These are phyloP conservation scores for Bambusicola thoracicus DNA, from an alignment of 2,113 vertebrate genomes.

Conservation along the genomic window DNA sequence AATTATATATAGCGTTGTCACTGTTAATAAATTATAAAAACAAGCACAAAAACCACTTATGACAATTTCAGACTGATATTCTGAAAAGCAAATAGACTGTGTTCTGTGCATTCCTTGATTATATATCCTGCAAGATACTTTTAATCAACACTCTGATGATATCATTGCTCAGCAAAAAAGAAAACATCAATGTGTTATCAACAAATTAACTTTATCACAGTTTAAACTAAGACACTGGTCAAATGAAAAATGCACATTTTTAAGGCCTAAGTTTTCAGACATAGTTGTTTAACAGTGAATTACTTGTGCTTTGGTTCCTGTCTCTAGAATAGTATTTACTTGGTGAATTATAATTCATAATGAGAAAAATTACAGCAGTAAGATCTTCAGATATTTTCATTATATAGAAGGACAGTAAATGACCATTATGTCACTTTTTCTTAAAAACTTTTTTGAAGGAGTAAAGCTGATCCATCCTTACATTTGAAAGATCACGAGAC, in stretches of 20 bases:
- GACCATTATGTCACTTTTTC: background rate
- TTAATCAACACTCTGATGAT: background rate
- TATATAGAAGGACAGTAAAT: too few species aligned
- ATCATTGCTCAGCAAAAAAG: background rate
- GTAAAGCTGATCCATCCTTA: background rate
- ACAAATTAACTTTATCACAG: background rate
- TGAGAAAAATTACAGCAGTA: background rate
- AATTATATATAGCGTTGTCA: background rate
- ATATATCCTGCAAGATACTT: background rate
- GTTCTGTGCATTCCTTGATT: background rate
- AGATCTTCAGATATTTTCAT: background rate
- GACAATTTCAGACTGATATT: background rate
- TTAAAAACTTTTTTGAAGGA: background rate
- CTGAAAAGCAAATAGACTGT: background rate
- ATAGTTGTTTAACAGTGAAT: background rate
- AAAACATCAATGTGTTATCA: background rate
- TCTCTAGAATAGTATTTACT: background rate
- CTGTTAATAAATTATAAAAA: background rate
- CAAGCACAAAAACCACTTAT: background rate
- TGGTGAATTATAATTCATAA: background rate
- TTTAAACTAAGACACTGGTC: background rate
- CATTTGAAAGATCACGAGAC: background rate
- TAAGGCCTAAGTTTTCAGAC: background rate
- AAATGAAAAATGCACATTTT: background rate
- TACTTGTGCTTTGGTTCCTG: background rate